Evolutionary conservation across 2,113 vertebrate genomes (phyloP).

Genomic region (Prunella himalayana): DNA sequence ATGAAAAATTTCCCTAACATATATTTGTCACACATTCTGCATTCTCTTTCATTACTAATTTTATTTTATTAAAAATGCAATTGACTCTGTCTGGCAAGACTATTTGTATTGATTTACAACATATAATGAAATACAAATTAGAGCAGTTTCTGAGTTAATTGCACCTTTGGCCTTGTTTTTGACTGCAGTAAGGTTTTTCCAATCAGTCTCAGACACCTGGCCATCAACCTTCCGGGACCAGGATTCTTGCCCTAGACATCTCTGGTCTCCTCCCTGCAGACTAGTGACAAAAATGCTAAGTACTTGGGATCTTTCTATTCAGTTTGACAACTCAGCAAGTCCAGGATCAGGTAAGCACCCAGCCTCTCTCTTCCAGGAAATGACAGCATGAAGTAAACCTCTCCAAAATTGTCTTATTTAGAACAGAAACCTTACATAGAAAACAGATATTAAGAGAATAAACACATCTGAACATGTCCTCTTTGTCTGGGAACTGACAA

Average conservation of each 20-base stretch:
- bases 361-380: background rate
- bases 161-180: slow-evolving; percentile 48
- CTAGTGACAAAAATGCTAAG: background rate
- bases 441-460: background rate
- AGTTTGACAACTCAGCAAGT: background rate
- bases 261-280: background rate
- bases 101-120: slow-evolving; percentile 50
- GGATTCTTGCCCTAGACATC: background rate
- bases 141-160: slow-evolving; percentile 40
- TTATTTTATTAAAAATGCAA: slow-evolving; percentile 49
- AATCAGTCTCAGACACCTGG: slow-evolving; percentile 12
- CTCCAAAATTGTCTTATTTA: background rate
- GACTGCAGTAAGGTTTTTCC: slow-evolving; percentile 3
- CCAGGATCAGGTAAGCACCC: background rate
- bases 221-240: background rate
- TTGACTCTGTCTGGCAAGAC: slow-evolving; percentile 23
- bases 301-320: background rate
- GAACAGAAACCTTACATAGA: background rate
- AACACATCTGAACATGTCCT: background rate
- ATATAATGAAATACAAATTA: slow-evolving; percentile 45
- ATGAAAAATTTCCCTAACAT: background rate
- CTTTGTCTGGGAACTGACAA: background rate
- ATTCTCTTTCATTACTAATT: slow-evolving; percentile 15
- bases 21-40: background rate
- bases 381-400: background rate